Percentiles rank a stretch among this genome's conserved stretches.
Evolutionary conservation across 1,140 invertebrate species (phyloP).

Genomic region (Dolichoris vasculosae): DNA sequence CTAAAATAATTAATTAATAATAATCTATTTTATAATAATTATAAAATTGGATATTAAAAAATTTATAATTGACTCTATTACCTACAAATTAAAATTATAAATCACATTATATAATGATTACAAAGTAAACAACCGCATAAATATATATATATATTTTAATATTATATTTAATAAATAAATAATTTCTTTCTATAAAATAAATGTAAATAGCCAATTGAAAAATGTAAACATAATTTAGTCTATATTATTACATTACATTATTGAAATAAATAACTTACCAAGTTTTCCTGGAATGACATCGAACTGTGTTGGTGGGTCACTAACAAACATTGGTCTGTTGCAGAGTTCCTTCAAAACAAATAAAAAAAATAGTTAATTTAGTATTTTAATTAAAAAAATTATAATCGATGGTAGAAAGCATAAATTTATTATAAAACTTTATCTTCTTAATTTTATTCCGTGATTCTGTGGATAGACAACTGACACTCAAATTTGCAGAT

Average conservation of each 20-base stretch:
- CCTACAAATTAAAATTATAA: too few species aligned
- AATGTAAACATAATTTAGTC: too few species aligned
- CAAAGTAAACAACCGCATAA: too few species aligned
- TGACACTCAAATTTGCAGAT: too few species aligned
- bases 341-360: constrained; percentile 80
- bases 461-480: background rate
- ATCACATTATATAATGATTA: background rate
- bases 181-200: too few species aligned
- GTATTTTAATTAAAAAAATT: background rate
- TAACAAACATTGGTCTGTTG: constrained; percentile 85
- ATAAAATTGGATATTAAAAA: too few species aligned
- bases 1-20: too few species aligned
- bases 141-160: too few species aligned
- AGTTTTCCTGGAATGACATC: constrained; percentile 91
- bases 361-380: background rate
- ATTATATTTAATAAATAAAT: too few species aligned
- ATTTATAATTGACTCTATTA: too few species aligned
- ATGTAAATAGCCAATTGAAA: too few species aligned
- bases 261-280: constrained; percentile 77
- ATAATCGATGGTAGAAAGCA: background rate
- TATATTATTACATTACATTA: background rate
- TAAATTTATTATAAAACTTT: background rate
- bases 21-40: too few species aligned
- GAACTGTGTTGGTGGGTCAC: constrained; percentile 85
- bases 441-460: background rate